Conservation (phyloP, 2,113 vertebrate genomes). For the Ageneiosus marmoratus region DNA sequence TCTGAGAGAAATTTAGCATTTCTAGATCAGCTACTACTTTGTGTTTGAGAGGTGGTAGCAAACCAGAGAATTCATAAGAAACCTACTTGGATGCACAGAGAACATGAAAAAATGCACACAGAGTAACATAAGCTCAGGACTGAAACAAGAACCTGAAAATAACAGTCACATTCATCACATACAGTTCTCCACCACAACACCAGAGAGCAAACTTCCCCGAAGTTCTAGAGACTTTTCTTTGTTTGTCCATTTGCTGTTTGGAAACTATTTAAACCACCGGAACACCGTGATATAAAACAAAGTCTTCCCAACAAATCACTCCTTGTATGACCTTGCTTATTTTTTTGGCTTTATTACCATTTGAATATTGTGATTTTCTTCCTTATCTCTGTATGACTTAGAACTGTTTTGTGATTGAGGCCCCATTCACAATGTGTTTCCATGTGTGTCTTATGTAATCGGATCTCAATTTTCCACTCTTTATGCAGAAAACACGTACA, state of each 20-base stretch:
- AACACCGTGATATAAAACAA: not conserved
- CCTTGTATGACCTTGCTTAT: not conserved
- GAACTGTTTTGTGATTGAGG: not conserved
- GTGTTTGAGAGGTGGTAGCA: not conserved
- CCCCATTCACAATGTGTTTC: too few relatives aligned
- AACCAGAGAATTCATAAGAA: not conserved
- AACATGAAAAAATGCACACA: not conserved
- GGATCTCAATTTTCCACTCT: too few relatives aligned
- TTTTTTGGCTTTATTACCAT: not conserved
- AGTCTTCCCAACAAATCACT: not conserved
- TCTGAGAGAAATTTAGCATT: not conserved
- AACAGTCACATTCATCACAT: not conserved
- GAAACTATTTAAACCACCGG: not conserved
- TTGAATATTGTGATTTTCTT: not conserved
- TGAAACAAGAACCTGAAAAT: not conserved
- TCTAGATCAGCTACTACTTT: not conserved
- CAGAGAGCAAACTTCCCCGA: not conserved
- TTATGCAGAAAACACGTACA: too few relatives aligned
- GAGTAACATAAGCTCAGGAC: too few relatives aligned
- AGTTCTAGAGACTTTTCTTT: too few relatives aligned
- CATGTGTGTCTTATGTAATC: too few relatives aligned
- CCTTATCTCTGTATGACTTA: not conserved
- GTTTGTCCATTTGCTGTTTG: not conserved
- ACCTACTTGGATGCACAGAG: not conserved
- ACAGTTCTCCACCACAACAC: not conserved